Evolutionary conservation across 2,797 vertebrate species (phyloP), one percentile per base, ranked within the genome.

Genomic region (Tadarida brasiliensis): DNA sequence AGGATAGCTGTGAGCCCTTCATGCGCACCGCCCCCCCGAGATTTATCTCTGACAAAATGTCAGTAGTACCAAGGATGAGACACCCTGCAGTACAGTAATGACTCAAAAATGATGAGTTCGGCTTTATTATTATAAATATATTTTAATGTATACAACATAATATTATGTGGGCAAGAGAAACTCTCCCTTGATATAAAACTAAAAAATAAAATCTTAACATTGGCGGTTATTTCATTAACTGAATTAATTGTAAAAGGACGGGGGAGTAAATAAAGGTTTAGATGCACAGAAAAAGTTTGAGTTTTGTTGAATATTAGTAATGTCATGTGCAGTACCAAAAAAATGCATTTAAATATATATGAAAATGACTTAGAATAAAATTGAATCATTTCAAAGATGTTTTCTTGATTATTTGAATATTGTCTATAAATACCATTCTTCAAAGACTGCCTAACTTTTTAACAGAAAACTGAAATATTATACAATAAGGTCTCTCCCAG

Each of bases 51-150:
- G 61, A 81, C 59, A 91, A 74, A 87, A 67, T 47, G 2, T 67
- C 49, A 67, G 0, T 1, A 84, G 24, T n/a, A 35, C 16, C 17
- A 28, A 90, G 15, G 2, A 24, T 88, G 63, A 95, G 22, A 90
- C 81, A n/a, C 14, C 22, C 19, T 47, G 6, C 3, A 19, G 19
- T 20, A 3, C 11, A 77, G 7, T 67, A 22, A 88, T 63, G 51
- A 86, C 26, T 87, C 30, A 90, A 61, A 89, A 19, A 92, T 35
- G 85, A 57, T 30, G 10, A 77, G 20, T 84, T 74, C 91, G 24
- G 28, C 17, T 93, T 94, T 96, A 74, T 88, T 87, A 61, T 44
- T 44, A 94, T 80, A 94, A 94, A 94, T 96, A 96, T 67, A 70
- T 82, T 95, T 96, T 90, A 94, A 71, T 80, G 35, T 93, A 63